Evolutionary conservation across 2,888 invertebrate species (phyloP).

Genomic region (Eudasyphora cyanicolor): DNA sequence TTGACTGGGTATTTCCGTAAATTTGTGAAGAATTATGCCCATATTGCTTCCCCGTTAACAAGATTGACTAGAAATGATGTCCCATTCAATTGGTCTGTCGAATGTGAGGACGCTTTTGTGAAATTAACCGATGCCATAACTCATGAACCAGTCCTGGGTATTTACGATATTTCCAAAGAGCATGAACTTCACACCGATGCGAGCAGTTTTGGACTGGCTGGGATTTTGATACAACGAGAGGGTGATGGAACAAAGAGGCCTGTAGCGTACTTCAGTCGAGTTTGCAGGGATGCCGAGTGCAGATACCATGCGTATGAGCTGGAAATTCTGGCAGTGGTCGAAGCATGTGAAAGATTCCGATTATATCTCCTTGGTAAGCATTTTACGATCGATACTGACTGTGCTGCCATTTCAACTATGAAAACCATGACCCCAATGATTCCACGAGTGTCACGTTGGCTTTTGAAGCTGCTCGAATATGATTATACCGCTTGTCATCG

Average conservation of each 20-base stretch:
- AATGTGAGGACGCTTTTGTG: slow-evolving; percentile 47
- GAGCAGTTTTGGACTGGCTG: slow-evolving; percentile 71
- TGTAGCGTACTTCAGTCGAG: slow-evolving; percentile 73
- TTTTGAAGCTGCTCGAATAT: slow-evolving; percentile 66
- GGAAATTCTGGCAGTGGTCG: slow-evolving; percentile 75
- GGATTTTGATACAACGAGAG: slow-evolving; percentile 72
- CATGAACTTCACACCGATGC: slow-evolving; percentile 74
- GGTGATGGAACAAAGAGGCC: slow-evolving; percentile 62
- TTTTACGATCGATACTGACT: slow-evolving; percentile 68
- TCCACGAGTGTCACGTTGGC: slow-evolving; percentile 70
- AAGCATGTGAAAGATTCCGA: slow-evolving; percentile 72
- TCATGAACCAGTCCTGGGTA: slow-evolving; percentile 68
- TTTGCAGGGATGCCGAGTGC: slow-evolving; percentile 62
- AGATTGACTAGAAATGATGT: slow-evolving; percentile 48
- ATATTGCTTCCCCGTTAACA: slow-evolving; percentile 68
- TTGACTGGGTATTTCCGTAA: slow-evolving; percentile 72
- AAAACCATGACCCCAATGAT: slow-evolving; percentile 69
- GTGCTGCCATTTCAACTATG: slow-evolving; percentile 71
- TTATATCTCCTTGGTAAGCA: slow-evolving; percentile 46
- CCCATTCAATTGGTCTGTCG: slow-evolving; percentile 49
- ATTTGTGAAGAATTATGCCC: slow-evolving; percentile 68
- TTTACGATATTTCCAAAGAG: slow-evolving; percentile 56
- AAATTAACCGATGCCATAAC: slow-evolving; percentile 67
- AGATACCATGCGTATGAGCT: slow-evolving; percentile 70
- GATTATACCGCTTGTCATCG: slow-evolving; percentile 60